Conservation (phyloP, 1,140 invertebrate species). For the Battus philenor region DNA sequence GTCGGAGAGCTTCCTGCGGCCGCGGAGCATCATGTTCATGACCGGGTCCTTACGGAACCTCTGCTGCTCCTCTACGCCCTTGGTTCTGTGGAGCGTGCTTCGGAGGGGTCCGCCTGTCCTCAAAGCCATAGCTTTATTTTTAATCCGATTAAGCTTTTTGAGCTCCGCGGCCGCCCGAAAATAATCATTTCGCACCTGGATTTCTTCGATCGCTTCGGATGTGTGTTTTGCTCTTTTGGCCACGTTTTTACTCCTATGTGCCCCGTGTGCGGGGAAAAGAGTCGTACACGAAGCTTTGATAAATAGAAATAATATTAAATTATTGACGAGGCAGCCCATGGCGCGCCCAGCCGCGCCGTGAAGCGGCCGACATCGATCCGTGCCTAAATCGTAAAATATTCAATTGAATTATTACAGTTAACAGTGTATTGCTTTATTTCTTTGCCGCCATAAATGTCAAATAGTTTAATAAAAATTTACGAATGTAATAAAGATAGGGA, state of each 20-base stretch:
- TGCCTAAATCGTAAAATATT: too few species aligned
- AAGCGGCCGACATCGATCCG: too few species aligned
- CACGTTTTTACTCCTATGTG: not conserved
- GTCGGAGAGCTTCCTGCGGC: slow-evolving; percentile 4
- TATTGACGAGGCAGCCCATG: too few species aligned
- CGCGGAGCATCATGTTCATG: slow-evolving; percentile 22
- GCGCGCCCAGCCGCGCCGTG: too few species aligned
- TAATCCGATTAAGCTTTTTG: not conserved
- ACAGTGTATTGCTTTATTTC: too few species aligned
- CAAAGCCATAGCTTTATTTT: slow-evolving; percentile 6
- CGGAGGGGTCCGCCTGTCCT: not conserved
- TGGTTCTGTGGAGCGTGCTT: not conserved
- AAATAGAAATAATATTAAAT: not conserved
- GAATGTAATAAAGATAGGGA: too few species aligned
- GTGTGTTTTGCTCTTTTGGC: not conserved
- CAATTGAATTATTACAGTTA: too few species aligned
- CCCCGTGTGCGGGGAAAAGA: not conserved
- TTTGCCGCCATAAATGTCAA: too few species aligned
- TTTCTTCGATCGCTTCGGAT: not conserved
- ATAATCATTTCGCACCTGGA: slow-evolving; percentile 8
- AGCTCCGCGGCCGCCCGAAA: not conserved
- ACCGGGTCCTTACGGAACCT: slow-evolving; percentile 28
- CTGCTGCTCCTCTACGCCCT: slow-evolving; percentile 7
- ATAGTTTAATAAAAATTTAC: too few species aligned
- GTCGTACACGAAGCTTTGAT: not conserved